Evolutionary conservation across 2,113 vertebrate species (phyloP).

Genomic region (Grammomys surdaster): DNA sequence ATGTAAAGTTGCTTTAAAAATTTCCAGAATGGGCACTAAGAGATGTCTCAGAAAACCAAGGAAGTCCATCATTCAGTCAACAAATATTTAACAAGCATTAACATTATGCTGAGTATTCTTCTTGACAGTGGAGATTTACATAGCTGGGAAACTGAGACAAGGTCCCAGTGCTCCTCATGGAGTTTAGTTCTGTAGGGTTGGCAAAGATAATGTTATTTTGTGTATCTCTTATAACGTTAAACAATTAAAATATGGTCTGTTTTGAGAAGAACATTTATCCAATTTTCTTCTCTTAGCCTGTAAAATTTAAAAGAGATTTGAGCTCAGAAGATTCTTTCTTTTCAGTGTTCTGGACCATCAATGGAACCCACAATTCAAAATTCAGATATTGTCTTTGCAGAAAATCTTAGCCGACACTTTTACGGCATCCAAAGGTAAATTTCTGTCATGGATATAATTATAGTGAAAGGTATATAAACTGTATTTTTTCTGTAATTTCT

Average conservation of each 20-base stretch:
- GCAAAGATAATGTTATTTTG: conserved; percentile 12
- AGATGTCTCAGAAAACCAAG: neutral
- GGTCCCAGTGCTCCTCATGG: neutral
- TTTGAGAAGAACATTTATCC: conserved; percentile 45
- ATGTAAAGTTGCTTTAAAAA: neutral
- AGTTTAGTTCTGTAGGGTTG: neutral
- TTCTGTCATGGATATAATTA: conserved; percentile 28
- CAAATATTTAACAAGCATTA: neutral
- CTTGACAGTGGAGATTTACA: neutral
- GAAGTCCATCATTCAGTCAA: conserved; percentile 33
- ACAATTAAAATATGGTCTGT: neutral
- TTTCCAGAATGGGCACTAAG: neutral
- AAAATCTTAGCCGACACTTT: conserved; percentile 94
- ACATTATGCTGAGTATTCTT: neutral
- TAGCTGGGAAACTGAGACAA: neutral
- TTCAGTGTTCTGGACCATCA: conserved; percentile 96
- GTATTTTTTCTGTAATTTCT: neutral
- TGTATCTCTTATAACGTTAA: neutral
- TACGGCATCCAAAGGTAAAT: conserved; percentile 93
- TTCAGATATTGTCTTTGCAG: conserved; percentile 94
- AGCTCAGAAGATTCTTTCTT: conserved; percentile 64
- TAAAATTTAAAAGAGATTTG: conserved; percentile 49
- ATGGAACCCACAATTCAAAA: conserved; percentile 98
- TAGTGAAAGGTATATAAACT: neutral
- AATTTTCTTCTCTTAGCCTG: conserved; percentile 36